phyloP scores from a whole-genome alignment of 2,113 vertebrate species.

The Ailurus styani region DNA sequence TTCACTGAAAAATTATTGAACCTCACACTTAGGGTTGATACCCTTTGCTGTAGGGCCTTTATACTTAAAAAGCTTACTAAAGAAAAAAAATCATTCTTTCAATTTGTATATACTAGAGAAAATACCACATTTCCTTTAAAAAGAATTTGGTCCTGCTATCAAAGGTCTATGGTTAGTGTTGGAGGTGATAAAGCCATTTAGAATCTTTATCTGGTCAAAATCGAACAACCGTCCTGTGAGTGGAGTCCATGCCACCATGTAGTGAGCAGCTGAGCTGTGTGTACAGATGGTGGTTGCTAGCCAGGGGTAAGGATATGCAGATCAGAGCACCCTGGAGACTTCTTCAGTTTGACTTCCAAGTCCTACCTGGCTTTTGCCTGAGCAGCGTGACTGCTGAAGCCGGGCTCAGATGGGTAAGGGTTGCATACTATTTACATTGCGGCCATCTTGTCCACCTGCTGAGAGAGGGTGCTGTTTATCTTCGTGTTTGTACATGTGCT shows the following conservation, averaged over 20 bases:
- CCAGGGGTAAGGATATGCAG: not conserved
- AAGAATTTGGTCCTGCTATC: not conserved
- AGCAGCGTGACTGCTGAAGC: not conserved
- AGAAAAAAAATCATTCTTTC: not conserved
- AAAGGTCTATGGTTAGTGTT: not conserved
- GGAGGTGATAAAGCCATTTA: not conserved
- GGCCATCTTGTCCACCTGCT: no score
- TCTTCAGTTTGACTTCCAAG: not conserved
- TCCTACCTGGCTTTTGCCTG: not conserved
- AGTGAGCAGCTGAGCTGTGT: not conserved
- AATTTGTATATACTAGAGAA: not conserved
- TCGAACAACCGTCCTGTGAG: not conserved
- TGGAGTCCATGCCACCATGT: not conserved
- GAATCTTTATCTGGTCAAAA: not conserved
- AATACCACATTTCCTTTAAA: not conserved
- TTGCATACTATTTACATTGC: not conserved
- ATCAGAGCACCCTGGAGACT: not conserved
- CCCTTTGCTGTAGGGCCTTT: not conserved
- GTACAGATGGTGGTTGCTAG: not conserved
- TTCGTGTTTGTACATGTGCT: not conserved
- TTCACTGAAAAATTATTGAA: not conserved
- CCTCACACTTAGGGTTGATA: not conserved
- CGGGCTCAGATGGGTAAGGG: not conserved
- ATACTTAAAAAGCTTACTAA: not conserved
- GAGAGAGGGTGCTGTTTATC: not conserved